phyloP scores from a whole-genome alignment of 2,113 vertebrate genomes.

The Festucalex cinctus region DNA sequence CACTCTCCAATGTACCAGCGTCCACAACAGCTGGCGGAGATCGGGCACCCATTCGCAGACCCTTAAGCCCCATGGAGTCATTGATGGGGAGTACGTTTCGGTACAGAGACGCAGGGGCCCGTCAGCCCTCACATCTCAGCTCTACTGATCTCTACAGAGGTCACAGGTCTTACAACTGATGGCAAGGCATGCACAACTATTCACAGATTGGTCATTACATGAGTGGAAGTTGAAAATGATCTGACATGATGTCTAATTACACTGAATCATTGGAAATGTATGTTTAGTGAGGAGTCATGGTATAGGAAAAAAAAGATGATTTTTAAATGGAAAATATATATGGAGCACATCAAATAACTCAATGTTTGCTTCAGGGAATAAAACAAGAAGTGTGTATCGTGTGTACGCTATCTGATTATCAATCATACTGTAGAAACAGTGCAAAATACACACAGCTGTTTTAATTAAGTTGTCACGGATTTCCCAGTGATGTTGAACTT shows the following conservation, averaged over 20 bases:
- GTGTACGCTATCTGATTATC: neutral
- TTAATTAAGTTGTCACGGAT: no score
- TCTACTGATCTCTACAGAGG: slow-evolving; percentile 44
- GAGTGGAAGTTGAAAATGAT: neutral
- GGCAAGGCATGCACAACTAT: neutral
- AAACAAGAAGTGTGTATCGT: slow-evolving; percentile 13
- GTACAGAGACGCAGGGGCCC: slow-evolving; percentile 4
- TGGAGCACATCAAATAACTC: slow-evolving; percentile 4
- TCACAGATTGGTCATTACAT: neutral
- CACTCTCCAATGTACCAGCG: slow-evolving; percentile 4
- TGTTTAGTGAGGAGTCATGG: neutral
- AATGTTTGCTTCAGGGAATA: slow-evolving; percentile 21
- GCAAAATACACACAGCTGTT: no score
- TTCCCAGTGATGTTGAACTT: no score
- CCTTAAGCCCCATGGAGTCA: slow-evolving; percentile 57
- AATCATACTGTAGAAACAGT: neutral
- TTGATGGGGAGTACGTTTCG: slow-evolving; percentile 39
- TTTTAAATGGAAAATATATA: neutral
- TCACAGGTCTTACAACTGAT: slow-evolving; percentile 24
- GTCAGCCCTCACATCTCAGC: slow-evolving; percentile 16
- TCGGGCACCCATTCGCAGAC: slow-evolving; percentile 1
- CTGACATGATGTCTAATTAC: neutral
- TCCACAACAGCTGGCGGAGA: neutral
- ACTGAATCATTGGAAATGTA: neutral
- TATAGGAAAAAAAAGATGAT: neutral